Percentiles rank a stretch among this genome's conserved stretches.
Evolutionary conservation across 2,113 vertebrate genomes (phyloP).

Genomic region (Coracopsis vasa): DNA sequence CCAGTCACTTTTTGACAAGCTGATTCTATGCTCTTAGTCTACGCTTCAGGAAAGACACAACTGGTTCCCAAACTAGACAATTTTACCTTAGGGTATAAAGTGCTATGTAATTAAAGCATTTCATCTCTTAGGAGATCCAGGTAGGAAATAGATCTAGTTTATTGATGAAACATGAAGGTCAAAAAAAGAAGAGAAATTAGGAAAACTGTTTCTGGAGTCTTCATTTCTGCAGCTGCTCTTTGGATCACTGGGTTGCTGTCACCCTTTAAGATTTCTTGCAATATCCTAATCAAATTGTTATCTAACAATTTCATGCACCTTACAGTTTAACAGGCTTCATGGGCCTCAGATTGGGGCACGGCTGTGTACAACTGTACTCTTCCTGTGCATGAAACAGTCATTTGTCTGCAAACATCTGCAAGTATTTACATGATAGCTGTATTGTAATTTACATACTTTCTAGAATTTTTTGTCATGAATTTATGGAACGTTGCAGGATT

Average conservation of each 20-base stretch:
- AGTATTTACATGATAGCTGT: background rate
- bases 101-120: background rate
- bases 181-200: background rate
- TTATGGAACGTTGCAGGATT: background rate
- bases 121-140: background rate
- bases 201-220: background rate
- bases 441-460: background rate
- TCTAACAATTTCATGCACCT: background rate
- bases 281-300: background rate
- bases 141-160: background rate
- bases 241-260: background rate
- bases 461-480: background rate
- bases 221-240: background rate
- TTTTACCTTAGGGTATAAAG: background rate
- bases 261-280: background rate
- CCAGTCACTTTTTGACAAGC: background rate
- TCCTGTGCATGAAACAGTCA: background rate
- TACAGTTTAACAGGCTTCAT: background rate
- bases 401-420: background rate
- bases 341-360: fast-evolving
- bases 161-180: background rate
- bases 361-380: fast-evolving
- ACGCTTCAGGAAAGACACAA: background rate
- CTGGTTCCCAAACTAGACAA: background rate
- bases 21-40: background rate